Evolutionary conservation across 2,888 invertebrate genomes (phyloP), one percentile per base, ranked within the genome.

Genomic region (Drosophila neoperkinsi): DNA sequence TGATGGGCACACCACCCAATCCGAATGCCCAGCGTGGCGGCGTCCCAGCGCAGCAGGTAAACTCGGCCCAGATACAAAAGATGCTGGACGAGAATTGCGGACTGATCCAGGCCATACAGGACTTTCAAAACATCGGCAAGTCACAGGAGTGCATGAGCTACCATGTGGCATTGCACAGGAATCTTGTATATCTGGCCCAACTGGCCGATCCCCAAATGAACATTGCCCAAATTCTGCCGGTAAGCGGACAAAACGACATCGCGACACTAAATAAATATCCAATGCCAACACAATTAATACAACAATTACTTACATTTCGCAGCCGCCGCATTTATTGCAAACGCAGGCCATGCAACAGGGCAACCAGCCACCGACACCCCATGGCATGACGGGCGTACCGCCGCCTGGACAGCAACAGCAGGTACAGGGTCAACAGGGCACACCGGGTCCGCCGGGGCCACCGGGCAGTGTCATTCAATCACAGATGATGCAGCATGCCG

Each of bases 11-110:
- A 43, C 91, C 89, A 13, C 81, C 88, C 21, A 95, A 75, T 95
- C 71, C 79, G 6, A 79, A 74, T 46, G 73, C 74, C 13, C 85
- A 79, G 51, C 79, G 83, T 73, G 89, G 78, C 36, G 83, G 95
- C 46, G 83, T 87, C 53, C 94, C 95, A 67, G 33, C 72, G 2
- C 95, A 95, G 71, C 96, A 97, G 59, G 96, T 97, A 50, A 97
- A 95, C 92, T 96, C 97, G 71, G 96, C 96, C 57, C 97, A 97
- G 94, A 97, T 98, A 89, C 98, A 98, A 93, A 98, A 99, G 95
- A 96, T 99, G 96, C 94, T 99, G 72, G 99, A 99, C 94, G 99
- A 99, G 94, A 99, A 99, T 93, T 97, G 97, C 86, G 98, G 98
- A 92, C 95, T 99, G 52, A 99, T 99, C 90, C 98, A 99, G 94